phyloP scores from a whole-genome alignment of 2,113 vertebrate species.

The Bagarius yarrelli region DNA sequence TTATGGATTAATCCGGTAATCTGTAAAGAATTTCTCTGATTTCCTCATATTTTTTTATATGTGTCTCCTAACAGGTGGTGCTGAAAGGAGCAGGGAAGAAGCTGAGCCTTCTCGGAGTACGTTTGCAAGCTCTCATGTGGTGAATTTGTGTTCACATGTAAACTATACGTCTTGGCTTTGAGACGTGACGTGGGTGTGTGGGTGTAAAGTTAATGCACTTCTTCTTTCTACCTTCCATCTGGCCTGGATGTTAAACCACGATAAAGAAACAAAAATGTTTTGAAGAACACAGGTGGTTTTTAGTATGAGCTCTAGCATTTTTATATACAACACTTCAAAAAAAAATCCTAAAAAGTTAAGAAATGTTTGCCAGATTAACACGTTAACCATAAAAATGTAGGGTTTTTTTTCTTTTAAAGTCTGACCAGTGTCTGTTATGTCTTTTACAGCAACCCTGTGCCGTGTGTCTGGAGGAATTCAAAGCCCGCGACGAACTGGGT shows the following conservation, averaged over 20 bases:
- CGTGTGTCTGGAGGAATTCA: slow-evolving; percentile 79
- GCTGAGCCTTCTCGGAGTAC: slow-evolving; percentile 77
- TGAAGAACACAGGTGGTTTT: neutral
- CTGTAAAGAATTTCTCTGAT: neutral
- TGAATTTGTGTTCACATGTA: slow-evolving; percentile 14
- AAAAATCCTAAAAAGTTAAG: neutral
- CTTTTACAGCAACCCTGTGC: slow-evolving; percentile 77
- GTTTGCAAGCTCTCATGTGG: slow-evolving; percentile 48
- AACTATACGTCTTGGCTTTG: slow-evolving; percentile 6
- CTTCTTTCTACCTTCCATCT: slow-evolving; percentile 1
- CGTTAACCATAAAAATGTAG: neutral
- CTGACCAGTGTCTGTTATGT: neutral
- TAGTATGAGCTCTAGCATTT: too few species aligned
- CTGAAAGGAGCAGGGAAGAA: slow-evolving; percentile 79
- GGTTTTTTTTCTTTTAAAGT: neutral
- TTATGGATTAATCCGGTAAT: too few species aligned
- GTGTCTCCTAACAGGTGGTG: slow-evolving; percentile 67
- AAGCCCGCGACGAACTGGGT: slow-evolving; percentile 76
- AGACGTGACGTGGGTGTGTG: neutral
- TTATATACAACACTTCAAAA: too few species aligned
- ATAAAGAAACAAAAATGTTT: neutral
- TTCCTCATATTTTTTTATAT: neutral
- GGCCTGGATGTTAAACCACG: slow-evolving; percentile 16
- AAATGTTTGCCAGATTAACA: neutral
- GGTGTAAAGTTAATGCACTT: slow-evolving; percentile 15